Conservation (phyloP, 2,888 invertebrate species). For the Nemotelus nigrinus region DNA sequence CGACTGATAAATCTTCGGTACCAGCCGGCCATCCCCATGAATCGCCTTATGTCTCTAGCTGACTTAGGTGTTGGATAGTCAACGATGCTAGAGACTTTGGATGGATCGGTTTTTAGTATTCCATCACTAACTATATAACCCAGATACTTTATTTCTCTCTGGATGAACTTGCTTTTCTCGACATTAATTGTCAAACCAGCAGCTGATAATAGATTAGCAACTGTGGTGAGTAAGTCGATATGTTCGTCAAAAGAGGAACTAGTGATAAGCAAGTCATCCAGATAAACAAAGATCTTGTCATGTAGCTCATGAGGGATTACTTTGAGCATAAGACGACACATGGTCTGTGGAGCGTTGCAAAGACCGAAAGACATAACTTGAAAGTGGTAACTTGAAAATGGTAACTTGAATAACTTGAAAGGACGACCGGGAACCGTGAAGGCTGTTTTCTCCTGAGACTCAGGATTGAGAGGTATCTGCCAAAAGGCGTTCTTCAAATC, state of each 20-base stretch:
- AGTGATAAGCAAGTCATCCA: conserved; percentile 24
- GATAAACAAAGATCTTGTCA: conserved; percentile 30
- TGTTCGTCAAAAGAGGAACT: not conserved
- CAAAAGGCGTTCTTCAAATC: too few relatives aligned
- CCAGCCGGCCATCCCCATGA: not conserved
- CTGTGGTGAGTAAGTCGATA: not conserved
- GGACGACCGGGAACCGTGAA: conserved; percentile 22
- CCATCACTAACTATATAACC: conserved; percentile 7
- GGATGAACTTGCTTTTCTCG: conserved; percentile 3
- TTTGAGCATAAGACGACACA: conserved; percentile 34
- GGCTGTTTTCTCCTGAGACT: conserved; percentile 15
- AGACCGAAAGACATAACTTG: conserved; percentile 17
- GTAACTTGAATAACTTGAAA: too few relatives aligned
- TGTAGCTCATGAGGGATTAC: conserved; percentile 30
- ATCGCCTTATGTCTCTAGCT: not conserved
- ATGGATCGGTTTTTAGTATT: conserved; percentile 12
- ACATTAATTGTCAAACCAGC: not conserved
- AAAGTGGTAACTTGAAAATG: too few relatives aligned
- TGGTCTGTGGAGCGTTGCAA: conserved; percentile 26
- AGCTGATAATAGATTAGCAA: not conserved
- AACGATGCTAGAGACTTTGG: not conserved
- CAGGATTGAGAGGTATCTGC: too few relatives aligned
- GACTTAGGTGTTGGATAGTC: not conserved
- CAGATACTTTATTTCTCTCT: not conserved
- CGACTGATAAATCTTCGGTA: not conserved